Evolutionary conservation across 1,140 invertebrate genomes (phyloP), one percentile per base, ranked within the genome.

Genomic region (Hormaphis cornu): DNA sequence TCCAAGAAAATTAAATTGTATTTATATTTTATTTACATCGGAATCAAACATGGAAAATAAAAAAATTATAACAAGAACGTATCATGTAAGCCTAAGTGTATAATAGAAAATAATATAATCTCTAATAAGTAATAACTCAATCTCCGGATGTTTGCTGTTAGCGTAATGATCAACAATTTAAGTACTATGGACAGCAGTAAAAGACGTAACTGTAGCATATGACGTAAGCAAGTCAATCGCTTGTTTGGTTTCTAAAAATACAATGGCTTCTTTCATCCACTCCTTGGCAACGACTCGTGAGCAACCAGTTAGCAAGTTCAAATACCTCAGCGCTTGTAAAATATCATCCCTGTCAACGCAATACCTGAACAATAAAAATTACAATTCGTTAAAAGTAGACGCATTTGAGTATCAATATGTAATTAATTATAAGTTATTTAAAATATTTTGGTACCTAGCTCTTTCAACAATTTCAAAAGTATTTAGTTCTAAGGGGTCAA

Each of bases 221-320:
- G 90, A 87, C 80, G 94, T 84, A 18, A 98, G 80, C 3, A 89
- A 86, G 74, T 91, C 85, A 18, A 93, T 89, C 24, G 92, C 91
- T 79, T 95, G 93, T 75, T 89, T 83, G n/a, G 91, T 88, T 80
- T 97, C 95, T 70, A 98, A 80, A 72, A 92, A 83, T 18, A 89
- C 81, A 61, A 87, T 83, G 0, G 89, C 84, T 75, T 96, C 93
- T 70, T 87, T 84, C 73, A 94, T 85, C 95, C 95, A 98, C 73
- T 91, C 87, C 46, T 77, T 78, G 2, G 94, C 90, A 5, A 95
- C 84, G n/a, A 83, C 82, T 9, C 88, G 81, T 0, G 95, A 82
- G 24, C 91, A 91, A 22, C 95, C 95, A 74, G 87, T 83, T 24
- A 98, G 79, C 44, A 96, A 83, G 76, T 94, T 95, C 82, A 97